Evolutionary conservation across 2,113 vertebrate genomes (phyloP).

Genomic region (Mobula birostris): DNA sequence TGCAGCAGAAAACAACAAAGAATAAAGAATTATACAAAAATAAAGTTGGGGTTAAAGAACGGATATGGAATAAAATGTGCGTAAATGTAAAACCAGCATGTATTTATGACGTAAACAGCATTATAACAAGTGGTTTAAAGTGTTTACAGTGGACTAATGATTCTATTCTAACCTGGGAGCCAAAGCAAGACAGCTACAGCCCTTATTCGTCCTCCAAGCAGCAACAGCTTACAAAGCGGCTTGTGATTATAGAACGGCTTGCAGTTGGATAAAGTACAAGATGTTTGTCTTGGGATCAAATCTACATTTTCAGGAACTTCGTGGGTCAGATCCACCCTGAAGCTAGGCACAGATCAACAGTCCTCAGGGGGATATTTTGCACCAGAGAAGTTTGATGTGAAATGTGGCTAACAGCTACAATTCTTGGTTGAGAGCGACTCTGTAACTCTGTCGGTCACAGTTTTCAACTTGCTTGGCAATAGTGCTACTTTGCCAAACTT

Average conservation of each 20-base stretch:
- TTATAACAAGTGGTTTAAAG: too few relatives aligned
- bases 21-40: too few relatives aligned
- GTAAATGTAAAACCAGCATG: too few relatives aligned
- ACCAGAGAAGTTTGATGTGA: neutral
- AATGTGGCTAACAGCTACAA: neutral
- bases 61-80: too few relatives aligned
- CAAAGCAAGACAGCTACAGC: neutral
- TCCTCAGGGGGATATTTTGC: neutral
- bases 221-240: neutral
- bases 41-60: too few relatives aligned
- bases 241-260: neutral
- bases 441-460: too few relatives aligned
- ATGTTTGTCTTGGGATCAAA: neutral
- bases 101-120: too few relatives aligned
- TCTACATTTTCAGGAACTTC: neutral
- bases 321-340: neutral
- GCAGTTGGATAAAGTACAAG: neutral
- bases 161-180: neutral
- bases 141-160: neutral
- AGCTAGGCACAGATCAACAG: neutral
- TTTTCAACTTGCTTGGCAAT: neutral
- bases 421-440: neutral
- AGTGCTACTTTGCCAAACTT: neutral
- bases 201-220: neutral
- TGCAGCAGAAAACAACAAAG: too few relatives aligned